phyloP scores from a whole-genome alignment of 1,140 invertebrate genomes.

The Druon quercuslanigerum region DNA sequence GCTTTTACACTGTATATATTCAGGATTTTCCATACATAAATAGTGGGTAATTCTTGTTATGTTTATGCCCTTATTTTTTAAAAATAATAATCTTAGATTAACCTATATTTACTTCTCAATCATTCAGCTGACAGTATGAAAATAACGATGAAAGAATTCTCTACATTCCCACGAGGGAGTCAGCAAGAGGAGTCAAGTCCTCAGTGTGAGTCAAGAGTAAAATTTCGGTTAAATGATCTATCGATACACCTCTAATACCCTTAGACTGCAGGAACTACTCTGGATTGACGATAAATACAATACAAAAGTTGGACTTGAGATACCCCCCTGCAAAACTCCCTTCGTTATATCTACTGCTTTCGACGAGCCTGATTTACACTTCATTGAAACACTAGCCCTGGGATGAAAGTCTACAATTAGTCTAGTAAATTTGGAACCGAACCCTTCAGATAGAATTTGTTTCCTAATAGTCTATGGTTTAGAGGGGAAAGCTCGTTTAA shows the following conservation, averaged over 20 bases:
- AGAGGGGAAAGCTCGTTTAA: no score
- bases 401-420: no score
- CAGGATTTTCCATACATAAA: no score
- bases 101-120: slow-evolving; percentile 21
- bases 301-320: background rate
- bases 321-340: background rate
- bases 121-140: slow-evolving; percentile 35
- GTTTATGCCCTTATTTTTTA: no score
- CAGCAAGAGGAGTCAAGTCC: slow-evolving; percentile 26
- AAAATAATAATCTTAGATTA: no score
- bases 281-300: background rate
- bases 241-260: background rate
- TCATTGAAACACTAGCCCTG: background rate
- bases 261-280: background rate
- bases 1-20: no score
- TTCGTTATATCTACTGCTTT: background rate
- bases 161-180: background rate
- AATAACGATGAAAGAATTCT: background rate
- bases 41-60: no score
- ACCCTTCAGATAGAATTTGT: background rate
- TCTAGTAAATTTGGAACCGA: no score
- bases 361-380: background rate
- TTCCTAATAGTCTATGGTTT: no score
- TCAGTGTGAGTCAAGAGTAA: slow-evolving; percentile 24
- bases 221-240: slow-evolving; percentile 1